A percentile compares a stretch with the other conserved stretches of the same genome.
phyloP scores from a whole-genome alignment of 2,888 invertebrate genomes.

The Agrypnus murinus region DNA sequence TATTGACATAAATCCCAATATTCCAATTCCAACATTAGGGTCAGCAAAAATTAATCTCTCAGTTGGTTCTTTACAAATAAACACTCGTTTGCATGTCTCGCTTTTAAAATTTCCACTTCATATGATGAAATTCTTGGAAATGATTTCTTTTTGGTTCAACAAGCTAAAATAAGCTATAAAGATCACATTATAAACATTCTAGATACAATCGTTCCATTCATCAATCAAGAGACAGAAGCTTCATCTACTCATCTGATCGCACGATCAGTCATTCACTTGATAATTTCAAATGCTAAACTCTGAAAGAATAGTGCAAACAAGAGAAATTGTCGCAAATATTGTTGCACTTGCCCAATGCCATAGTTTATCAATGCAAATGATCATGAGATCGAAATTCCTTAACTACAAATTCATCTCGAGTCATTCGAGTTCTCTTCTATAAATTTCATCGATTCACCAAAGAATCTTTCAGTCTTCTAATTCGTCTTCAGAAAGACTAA shows the following conservation, averaged over 20 bases:
- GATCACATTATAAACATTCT: not conserved
- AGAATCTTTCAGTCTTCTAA: not conserved
- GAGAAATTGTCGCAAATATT: not conserved
- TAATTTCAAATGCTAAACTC: not conserved
- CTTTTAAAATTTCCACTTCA: constrained; percentile 7
- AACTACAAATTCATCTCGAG: not conserved
- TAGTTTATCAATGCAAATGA: constrained; percentile 6
- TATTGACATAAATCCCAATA: not conserved
- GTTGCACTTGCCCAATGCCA: not conserved
- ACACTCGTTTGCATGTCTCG: not conserved
- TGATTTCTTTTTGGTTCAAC: constrained; percentile 25
- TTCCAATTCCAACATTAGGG: not conserved
- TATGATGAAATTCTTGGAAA: constrained; percentile 38
- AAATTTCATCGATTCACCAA: too few species aligned
- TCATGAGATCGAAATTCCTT: not conserved
- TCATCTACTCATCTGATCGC: not conserved
- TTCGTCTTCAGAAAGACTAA: not conserved
- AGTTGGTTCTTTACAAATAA: not conserved
- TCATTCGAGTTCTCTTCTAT: not conserved
- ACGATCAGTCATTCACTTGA: not conserved
- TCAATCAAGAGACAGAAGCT: not conserved
- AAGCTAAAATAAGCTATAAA: constrained; percentile 12
- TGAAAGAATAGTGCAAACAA: not conserved
- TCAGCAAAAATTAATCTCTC: not conserved
- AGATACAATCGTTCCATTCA: not conserved